phyloP scores from a whole-genome alignment of 1,140 invertebrate genomes.

The Steinernema khuongi region DNA sequence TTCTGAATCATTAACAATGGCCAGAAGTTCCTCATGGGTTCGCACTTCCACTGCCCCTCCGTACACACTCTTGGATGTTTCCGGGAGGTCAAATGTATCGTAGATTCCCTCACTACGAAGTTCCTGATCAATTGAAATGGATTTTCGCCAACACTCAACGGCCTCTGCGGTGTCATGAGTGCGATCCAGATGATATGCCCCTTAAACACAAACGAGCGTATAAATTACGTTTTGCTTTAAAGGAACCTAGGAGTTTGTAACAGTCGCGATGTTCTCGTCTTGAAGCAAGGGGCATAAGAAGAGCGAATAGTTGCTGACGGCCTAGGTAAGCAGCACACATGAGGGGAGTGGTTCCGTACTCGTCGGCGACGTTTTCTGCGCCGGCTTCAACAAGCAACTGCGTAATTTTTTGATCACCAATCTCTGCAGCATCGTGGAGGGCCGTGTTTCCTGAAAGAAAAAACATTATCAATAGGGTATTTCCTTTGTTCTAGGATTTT shows the following conservation, averaged over 20 bases:
- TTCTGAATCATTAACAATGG: neutral
- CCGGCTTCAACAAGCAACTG: conserved; percentile 29
- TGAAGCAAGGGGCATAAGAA: neutral
- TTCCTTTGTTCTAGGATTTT: too few species aligned
- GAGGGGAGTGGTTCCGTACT: conserved; percentile 32
- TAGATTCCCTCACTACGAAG: neutral
- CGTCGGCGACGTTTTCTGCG: conserved; percentile 24
- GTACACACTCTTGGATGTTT: neutral
- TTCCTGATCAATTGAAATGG: neutral
- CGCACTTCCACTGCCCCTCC: neutral
- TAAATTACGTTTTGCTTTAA: neutral
- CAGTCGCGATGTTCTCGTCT: neutral
- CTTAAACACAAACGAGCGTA: neutral
- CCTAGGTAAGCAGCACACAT: conserved; percentile 30
- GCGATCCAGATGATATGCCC: neutral
- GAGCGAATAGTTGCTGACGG: neutral
- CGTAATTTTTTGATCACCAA: conserved; percentile 20
- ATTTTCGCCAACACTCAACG: neutral
- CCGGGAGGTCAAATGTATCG: neutral
- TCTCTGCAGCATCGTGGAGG: conserved; percentile 41
- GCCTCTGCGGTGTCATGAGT: neutral
- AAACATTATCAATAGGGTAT: neutral
- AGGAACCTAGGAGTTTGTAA: neutral
- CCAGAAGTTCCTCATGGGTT: neutral
- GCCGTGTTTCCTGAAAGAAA: conserved; percentile 37